Percentiles rank a stretch among this genome's conserved stretches.
phyloP scores from a whole-genome alignment of 2,113 vertebrate genomes.

The Budorcas taxicolor region DNA sequence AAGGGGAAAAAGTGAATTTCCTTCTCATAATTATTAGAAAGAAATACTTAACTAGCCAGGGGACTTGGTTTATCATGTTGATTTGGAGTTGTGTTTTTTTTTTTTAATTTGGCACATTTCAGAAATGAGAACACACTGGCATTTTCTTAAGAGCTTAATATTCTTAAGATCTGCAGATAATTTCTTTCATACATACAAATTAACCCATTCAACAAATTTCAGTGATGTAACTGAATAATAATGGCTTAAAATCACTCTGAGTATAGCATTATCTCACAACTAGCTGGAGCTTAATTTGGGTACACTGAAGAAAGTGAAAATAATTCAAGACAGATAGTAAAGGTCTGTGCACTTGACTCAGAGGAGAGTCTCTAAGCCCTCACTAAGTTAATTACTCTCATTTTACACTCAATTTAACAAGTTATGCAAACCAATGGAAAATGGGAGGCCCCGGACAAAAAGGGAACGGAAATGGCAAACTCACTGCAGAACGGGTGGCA shows the following conservation, averaged over 20 bases:
- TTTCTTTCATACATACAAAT: background rate
- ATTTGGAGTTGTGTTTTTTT: background rate
- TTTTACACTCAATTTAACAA: conserved; percentile 53
- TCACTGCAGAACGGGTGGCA: background rate
- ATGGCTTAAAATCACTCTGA: background rate
- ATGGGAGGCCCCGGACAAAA: background rate
- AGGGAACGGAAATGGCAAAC: background rate
- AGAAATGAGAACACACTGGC: background rate
- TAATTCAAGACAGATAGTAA: background rate
- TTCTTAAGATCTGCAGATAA: background rate
- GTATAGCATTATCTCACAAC: background rate
- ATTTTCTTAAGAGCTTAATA: background rate
- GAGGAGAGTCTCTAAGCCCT: background rate
- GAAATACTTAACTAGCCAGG: background rate
- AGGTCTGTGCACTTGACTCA: background rate
- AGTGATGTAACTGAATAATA: background rate
- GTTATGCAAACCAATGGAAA: background rate
- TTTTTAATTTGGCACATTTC: background rate
- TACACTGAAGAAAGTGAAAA: background rate
- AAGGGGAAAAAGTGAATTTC: background rate
- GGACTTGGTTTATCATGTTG: background rate
- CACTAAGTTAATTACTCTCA: conserved; percentile 21
- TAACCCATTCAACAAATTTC: background rate
- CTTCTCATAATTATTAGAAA: background rate
- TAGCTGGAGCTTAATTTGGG: background rate